These are phyloP conservation scores for Caenorhabditis sp. DNA, from an alignment of 2,888 invertebrate species.

Conservation along the genomic window DNA sequence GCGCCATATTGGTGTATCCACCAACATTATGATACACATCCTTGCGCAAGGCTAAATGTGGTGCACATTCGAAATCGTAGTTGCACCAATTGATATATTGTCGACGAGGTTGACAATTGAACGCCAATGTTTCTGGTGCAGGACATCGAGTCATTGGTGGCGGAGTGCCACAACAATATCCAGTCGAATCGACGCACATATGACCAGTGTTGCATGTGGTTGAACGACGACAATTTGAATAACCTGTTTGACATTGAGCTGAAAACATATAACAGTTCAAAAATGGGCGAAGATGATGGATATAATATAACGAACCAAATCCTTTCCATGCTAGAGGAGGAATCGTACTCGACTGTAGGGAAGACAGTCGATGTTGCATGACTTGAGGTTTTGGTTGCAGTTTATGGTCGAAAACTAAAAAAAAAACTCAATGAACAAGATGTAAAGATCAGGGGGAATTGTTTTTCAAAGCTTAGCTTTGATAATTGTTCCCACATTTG, in stretches of 20 bases:
- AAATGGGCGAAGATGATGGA: too few relatives aligned
- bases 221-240: constrained; percentile 21
- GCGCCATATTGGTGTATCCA: constrained; percentile 5
- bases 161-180: constrained; percentile 31
- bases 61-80: constrained; percentile 29
- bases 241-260: constrained; percentile 18
- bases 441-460: too few relatives aligned
- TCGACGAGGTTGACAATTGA: constrained; percentile 16
- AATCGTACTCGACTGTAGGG: constrained; percentile 11
- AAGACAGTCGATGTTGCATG: constrained; percentile 9
- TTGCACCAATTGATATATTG: constrained; percentile 30
- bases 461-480: too few relatives aligned
- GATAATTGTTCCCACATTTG: too few relatives aligned
- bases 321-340: constrained; percentile 17
- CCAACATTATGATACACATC: constrained; percentile 13
- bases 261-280: too few relatives aligned
- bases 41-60: constrained; percentile 27
- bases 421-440: background rate
- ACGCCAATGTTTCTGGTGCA: constrained; percentile 14
- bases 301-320: constrained; percentile 31
- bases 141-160: constrained; percentile 23
- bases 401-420: background rate
- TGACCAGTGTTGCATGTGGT: constrained; percentile 22
- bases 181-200: constrained; percentile 24
- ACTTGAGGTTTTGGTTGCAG: constrained; percentile 15